phyloP scores from a whole-genome alignment of 2,888 invertebrate genomes.

The Sicus ferrugineus region DNA sequence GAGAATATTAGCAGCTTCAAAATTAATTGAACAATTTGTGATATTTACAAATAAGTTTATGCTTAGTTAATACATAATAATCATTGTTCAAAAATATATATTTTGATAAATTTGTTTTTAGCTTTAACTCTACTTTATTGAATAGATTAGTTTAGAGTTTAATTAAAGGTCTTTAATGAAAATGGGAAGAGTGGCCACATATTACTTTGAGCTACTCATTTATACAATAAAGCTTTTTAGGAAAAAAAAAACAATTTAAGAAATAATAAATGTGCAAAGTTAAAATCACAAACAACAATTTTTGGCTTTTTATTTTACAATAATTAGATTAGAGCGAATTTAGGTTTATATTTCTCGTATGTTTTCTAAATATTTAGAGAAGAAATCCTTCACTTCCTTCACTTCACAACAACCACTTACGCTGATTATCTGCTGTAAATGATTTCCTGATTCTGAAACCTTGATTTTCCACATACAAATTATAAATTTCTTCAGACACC shows the following conservation, averaged over 20 bases:
- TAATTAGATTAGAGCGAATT: too few species aligned
- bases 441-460: too few species aligned
- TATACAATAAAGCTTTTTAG: neutral
- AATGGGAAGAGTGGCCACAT: neutral
- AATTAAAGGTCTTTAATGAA: neutral
- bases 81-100: too few species aligned
- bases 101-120: neutral
- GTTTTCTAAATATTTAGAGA: too few species aligned
- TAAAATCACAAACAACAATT: conserved; percentile 6
- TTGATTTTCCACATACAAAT: too few species aligned
- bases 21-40: neutral
- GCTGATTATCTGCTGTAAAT: too few species aligned
- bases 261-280: conserved; percentile 8
- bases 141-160: neutral
- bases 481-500: too few species aligned
- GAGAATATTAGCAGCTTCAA: neutral
- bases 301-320: conserved; percentile 7
- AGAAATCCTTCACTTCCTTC: too few species aligned
- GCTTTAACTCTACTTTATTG: neutral
- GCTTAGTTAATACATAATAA: neutral
- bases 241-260: neutral
- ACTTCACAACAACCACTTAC: too few species aligned
- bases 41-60: neutral
- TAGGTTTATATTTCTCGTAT: too few species aligned
- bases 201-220: neutral